Base-by-base conservation (phyloP, 2,888 invertebrate species). In the Polietes domitor region DNA sequence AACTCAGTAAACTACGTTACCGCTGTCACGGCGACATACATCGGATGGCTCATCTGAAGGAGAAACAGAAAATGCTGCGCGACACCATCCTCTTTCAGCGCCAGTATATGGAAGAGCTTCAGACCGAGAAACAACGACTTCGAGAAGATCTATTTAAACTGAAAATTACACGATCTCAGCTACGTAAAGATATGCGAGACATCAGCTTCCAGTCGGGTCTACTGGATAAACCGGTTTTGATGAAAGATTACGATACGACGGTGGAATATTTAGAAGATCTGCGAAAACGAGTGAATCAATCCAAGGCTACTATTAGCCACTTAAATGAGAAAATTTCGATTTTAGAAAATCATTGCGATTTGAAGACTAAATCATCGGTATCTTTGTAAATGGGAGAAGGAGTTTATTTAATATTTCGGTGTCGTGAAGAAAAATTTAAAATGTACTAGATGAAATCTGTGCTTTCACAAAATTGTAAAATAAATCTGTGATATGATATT, bases 221-320 rank as follows among this genome's bases (percentile, higher is more conserved):
- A 0, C 83, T 92, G 1, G 86, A 88, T 19, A 90, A 90, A 80
- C 91, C 90, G 0, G 73, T 85, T 0, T 85, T 92, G 2, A 85
- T 92, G 84, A 41, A 83, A 5, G 92, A 92, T 72, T 92, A 86
- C 61, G 92, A 92, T 81, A 21, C 19, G 0, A 91, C 91, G 0
- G 82, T 87, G 0, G 75, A 86, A 1, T 85, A 26, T 5, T 21
- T 88, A 0, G 74, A 76, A 1, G 43, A 15, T 2, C 75, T 88
- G 1, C 83, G 74, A 26, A 37, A n/a, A 0, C 75, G 21, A 9
- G 80, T 89, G 0, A 43, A 63, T 0, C 76, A 85, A 9, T 78
- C 89, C 3, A 88, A 72, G 55, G 80, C 77, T 0, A 87, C 26
- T 21, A 47, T 78, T 28, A 15, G 17, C 4, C 9, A 47, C 21